These are phyloP conservation scores for Mesorhabditis belari DNA, from an alignment of 2,888 invertebrate species.

Conservation along the genomic window DNA sequence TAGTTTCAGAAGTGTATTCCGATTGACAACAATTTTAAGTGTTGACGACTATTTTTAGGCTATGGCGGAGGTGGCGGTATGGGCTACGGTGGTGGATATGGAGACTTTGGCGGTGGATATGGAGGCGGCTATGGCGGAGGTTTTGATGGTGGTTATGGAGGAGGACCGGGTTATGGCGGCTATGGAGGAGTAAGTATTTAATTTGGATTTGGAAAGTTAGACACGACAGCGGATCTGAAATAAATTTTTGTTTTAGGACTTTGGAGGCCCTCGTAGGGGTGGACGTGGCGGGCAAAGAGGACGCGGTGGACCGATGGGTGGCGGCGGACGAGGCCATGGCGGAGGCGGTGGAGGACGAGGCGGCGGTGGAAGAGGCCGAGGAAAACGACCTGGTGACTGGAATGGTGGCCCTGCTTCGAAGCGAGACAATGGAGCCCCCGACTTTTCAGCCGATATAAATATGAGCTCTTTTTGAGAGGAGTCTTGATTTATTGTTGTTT, in stretches of 20 bases:
- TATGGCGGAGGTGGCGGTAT: conserved; percentile 18
- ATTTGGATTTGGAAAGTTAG: too few species aligned
- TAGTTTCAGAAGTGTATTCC: background rate
- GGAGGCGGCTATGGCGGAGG: conserved; percentile 15
- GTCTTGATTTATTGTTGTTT: too few species aligned
- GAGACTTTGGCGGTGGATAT: conserved; percentile 18
- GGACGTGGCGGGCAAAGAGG: conserved; percentile 17
- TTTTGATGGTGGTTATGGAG: conserved; percentile 5
- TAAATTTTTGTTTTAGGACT: too few species aligned
- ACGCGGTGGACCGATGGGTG: conserved; percentile 4
- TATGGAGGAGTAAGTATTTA: conserved; percentile 5
- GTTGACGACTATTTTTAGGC: background rate
- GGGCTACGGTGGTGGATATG: conserved; percentile 12
- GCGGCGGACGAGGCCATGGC: background rate
- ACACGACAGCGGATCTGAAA: too few species aligned
- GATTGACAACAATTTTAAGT: too few species aligned
- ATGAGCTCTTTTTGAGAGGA: conserved; percentile 38
- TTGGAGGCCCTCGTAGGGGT: too few species aligned
- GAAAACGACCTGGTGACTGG: conserved; percentile 43
- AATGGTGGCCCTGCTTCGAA: conserved; percentile 47
- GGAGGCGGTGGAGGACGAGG: conserved; percentile 6
- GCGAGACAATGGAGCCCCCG: conserved; percentile 38
- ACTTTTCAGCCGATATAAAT: conserved; percentile 42
- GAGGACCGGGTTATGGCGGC: conserved; percentile 5
- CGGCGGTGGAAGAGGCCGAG: conserved; percentile 24